Conservation (phyloP, 64 coral and sea anemone genomes). For the Porites australiensis region DNA sequence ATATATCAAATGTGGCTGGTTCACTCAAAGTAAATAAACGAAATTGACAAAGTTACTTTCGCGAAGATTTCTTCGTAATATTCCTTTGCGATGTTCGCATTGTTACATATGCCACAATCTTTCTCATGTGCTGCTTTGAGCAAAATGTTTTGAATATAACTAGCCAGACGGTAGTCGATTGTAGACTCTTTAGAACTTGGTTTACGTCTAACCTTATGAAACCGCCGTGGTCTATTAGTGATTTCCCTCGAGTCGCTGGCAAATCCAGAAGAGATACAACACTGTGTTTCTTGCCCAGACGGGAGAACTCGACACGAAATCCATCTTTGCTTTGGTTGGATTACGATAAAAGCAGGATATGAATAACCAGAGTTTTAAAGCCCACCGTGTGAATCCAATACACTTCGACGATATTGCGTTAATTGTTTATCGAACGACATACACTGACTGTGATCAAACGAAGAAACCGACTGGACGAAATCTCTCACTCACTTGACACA, state of each 20-base stretch:
- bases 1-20: constrained; percentile 13
- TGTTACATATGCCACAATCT: constrained; percentile 32
- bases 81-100: not conserved
- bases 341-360: not conserved
- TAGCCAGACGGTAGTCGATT: not conserved
- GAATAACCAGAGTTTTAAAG: constrained; percentile 16
- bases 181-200: not conserved
- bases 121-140: constrained; percentile 1
- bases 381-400: constrained; percentile 25
- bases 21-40: constrained; percentile 34
- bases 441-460: constrained; percentile 20
- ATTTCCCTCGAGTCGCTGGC: not conserved
- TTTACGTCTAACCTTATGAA: not conserved
- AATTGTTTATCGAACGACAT: not conserved
- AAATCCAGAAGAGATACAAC: not conserved
- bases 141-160: constrained; percentile 12
- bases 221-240: constrained; percentile 10
- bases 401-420: constrained; percentile 13
- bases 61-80: constrained; percentile 30
- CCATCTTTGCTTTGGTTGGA: constrained; percentile 24
- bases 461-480: not conserved
- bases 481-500: not conserved
- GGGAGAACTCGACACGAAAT: not conserved
- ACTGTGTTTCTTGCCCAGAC: constrained; percentile 3
- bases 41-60: constrained; percentile 32